Evolutionary conservation across 2,888 invertebrate species (phyloP).

Genomic region (Diogma glabrata): DNA sequence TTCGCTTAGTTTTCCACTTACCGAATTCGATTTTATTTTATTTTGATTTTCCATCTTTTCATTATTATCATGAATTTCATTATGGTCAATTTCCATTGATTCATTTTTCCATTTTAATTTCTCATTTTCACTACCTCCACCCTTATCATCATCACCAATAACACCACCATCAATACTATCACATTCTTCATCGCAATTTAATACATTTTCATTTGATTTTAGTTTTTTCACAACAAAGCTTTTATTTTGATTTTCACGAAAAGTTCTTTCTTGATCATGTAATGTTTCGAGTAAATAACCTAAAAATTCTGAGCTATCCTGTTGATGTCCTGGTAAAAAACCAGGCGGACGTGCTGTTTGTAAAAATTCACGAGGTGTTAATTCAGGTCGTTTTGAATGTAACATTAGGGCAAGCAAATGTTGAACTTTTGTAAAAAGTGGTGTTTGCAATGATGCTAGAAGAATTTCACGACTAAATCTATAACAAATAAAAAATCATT

Average conservation of each 20-base stretch:
- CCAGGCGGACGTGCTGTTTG: constrained; percentile 62
- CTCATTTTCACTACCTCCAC: neutral
- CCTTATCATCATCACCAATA: neutral
- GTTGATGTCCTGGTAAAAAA: constrained; percentile 66
- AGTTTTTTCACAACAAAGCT: no score
- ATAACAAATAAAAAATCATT: constrained; percentile 12
- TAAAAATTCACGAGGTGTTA: constrained; percentile 62
- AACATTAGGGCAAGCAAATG: constrained; percentile 61
- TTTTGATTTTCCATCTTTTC: neutral
- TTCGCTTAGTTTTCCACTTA: neutral
- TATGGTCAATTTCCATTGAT: constrained; percentile 6
- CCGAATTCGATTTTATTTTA: neutral
- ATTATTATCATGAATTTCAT: constrained; percentile 1
- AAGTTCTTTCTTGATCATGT: constrained; percentile 55
- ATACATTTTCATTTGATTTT: constrained; percentile 1
- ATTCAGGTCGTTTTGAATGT: constrained; percentile 50
- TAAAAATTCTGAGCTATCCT: constrained; percentile 80
- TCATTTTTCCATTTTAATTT: constrained; percentile 1
- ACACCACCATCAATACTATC: neutral
- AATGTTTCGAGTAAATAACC: constrained; percentile 48
- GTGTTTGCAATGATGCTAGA: constrained; percentile 40
- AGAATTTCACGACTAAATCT: constrained; percentile 60
- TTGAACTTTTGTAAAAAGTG: constrained; percentile 54
- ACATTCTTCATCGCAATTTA: neutral
- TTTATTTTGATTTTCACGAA: constrained; percentile 4